Evolutionary conservation across 2,113 vertebrate species (phyloP).

Genomic region (Caracal caracal): DNA sequence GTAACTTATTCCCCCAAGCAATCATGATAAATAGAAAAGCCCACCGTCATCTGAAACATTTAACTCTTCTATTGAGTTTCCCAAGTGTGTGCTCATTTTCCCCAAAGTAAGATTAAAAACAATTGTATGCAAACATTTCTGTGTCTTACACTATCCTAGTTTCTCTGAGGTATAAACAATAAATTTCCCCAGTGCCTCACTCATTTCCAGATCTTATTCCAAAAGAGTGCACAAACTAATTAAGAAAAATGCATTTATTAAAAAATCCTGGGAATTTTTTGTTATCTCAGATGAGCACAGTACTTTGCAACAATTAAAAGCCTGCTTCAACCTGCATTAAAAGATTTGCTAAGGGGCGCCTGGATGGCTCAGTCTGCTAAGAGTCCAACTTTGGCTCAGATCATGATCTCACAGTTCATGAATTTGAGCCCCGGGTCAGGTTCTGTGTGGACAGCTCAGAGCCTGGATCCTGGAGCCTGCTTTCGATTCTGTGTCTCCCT

Average conservation of each 20-base stretch:
- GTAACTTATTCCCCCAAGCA: not conserved
- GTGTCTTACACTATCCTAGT: not conserved
- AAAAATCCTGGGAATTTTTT: not conserved
- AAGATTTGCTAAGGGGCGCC: not conserved
- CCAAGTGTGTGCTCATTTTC: not conserved
- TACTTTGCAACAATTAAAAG: not conserved
- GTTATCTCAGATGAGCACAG: not conserved
- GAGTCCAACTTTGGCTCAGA: no score
- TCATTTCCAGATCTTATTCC: slow-evolving; percentile 25
- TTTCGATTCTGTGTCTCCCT: no score
- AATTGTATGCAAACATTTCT: slow-evolving; percentile 17
- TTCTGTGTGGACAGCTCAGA: no score
- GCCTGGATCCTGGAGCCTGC: no score
- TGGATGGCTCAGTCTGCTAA: no score
- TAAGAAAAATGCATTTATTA: not conserved
- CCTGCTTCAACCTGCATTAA: not conserved
- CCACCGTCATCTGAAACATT: not conserved
- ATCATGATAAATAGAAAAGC: not conserved
- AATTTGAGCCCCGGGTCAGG: no score
- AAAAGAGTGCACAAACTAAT: slow-evolving; percentile 24
- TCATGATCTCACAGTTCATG: no score
- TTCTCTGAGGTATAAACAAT: slow-evolving; percentile 9
- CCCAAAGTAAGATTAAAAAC: slow-evolving; percentile 32
- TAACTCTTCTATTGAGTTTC: not conserved
- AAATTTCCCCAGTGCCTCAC: slow-evolving; percentile 8